Evolutionary conservation across 2,113 vertebrate species (phyloP).

Genomic region (Cyrtonyx montezumae): DNA sequence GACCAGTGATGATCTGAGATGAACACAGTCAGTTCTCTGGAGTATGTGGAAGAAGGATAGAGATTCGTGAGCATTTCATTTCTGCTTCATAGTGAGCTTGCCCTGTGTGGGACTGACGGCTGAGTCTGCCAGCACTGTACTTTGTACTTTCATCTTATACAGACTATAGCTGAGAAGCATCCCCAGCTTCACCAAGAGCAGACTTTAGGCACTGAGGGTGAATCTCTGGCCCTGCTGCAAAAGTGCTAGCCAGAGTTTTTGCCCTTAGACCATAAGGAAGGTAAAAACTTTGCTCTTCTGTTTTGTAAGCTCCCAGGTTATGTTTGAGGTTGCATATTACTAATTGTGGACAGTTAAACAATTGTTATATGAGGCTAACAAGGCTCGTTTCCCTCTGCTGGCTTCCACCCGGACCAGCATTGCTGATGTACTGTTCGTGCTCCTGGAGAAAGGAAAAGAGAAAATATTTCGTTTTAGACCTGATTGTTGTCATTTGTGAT

Average conservation of each 20-base stretch:
- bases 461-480: background rate
- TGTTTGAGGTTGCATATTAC: background rate
- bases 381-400: background rate
- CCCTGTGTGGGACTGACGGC: background rate
- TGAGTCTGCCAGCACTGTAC: background rate
- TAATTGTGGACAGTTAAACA: background rate
- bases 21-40: background rate
- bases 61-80: background rate
- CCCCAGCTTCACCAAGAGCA: background rate
- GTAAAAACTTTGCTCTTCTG: background rate
- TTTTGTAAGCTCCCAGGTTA: background rate
- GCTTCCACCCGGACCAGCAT: accelerated
- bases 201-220: accelerated
- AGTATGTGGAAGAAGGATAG: background rate
- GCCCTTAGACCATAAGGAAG: background rate
- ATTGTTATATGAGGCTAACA: background rate
- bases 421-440: background rate
- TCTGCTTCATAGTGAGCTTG: background rate
- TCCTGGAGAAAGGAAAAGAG: background rate
- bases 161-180: background rate
- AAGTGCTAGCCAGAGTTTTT: background rate
- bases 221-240: background rate
- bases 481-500: background rate
- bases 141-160: background rate
- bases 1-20: background rate